A percentile compares a stretch with the other conserved stretches of the same genome.
Conservation (phyloP, 2,888 invertebrate species). For the Eupithecia exiguata region DNA sequence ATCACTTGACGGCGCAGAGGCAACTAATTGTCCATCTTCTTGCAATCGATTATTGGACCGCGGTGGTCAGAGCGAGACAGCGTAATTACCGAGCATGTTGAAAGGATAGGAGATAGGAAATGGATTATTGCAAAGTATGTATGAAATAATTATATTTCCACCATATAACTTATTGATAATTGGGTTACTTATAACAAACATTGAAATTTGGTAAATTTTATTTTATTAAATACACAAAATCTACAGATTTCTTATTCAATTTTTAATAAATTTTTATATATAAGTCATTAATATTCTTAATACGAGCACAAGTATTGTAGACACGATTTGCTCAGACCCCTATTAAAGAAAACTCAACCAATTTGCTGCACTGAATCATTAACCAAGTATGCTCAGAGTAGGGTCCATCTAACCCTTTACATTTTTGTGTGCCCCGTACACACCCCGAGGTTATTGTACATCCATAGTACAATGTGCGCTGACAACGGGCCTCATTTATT, state of each 20-base stretch:
- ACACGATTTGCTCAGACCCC: not conserved
- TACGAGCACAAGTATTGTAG: not conserved
- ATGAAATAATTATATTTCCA: too few relatives aligned
- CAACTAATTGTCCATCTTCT: too few relatives aligned
- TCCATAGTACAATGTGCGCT: slow-evolving; percentile 17
- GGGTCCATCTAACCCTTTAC: not conserved
- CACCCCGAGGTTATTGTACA: not conserved
- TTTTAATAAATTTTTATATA: not conserved
- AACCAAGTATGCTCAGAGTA: not conserved
- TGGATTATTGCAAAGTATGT: too few relatives aligned
- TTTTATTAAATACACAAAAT: not conserved
- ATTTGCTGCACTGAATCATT: not conserved
- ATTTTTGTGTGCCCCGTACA: not conserved
- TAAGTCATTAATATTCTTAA: not conserved
- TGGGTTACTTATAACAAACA: not conserved
- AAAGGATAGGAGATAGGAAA: too few relatives aligned
- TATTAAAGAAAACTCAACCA: not conserved
- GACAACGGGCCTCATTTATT: slow-evolving; percentile 49
- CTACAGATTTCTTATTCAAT: not conserved
- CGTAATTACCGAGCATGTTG: too few relatives aligned
- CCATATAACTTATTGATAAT: not conserved
- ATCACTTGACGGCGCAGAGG: too few relatives aligned
- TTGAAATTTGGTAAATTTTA: not conserved
- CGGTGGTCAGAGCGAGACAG: too few relatives aligned
- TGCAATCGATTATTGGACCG: too few relatives aligned